Evolutionary conservation across 1,140 invertebrate species (phyloP), one percentile per base, ranked within the genome.

Genomic region (Bombus turneri): DNA sequence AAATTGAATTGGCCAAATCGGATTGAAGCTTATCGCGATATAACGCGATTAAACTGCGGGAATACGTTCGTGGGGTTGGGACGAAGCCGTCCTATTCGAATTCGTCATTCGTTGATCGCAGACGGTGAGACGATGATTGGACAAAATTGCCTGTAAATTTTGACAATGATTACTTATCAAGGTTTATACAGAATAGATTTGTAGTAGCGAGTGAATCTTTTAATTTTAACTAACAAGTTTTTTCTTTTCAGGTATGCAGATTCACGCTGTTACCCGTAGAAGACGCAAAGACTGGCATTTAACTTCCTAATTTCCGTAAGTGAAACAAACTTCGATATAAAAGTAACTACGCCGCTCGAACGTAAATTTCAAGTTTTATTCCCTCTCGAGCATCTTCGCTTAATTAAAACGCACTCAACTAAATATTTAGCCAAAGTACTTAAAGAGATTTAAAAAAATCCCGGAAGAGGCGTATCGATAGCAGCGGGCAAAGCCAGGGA

Each of bases 1-100:
- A 79, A 89, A 89, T 89, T 88, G 83, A 87, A 86, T 89, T 83
- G 79, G 47, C 64, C 83, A 89, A 80, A 89, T 88, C 87, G 85
- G 79, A 89, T 89, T 86, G 71, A 13, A 68, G 83, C 74, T 79
- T 85, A 72, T 79, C 66, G 31, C 53, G 6, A 71, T 82, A 62
- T 89, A 89, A 89, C 79, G 68, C 87, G 88, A 89, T 89, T 89
- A 89, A 88, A 64, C 69, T 28, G 59, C 62, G 41, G 39, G 41
- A 88, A 83, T 84, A 83, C 86, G 64, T n/a, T 31, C 18, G 47
- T 28, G 43, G 59, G 28, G 28, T 13, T 25, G 25, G 9, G n/a
- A 37, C 71, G 87, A 88, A 78, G 39, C 78, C 83, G 75, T 78
- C 87, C 73, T 34, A 59, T 69, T 86, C 64, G 72, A 90, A 91